These are phyloP conservation scores for Murina feae DNA, from an alignment of 2,113 vertebrate genomes.

Conservation along the genomic window DNA sequence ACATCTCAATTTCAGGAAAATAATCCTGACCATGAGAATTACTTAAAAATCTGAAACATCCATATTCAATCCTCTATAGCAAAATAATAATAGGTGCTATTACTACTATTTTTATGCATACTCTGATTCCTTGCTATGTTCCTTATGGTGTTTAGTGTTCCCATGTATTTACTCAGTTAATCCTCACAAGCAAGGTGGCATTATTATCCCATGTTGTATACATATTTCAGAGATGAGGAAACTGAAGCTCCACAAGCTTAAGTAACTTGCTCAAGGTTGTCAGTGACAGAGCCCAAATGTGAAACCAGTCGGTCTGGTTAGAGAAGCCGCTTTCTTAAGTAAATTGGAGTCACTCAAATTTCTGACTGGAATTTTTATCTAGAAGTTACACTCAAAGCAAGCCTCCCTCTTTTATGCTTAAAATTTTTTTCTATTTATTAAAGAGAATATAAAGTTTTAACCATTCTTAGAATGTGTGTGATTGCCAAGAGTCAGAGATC, in stretches of 20 bases:
- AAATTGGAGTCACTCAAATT: background rate
- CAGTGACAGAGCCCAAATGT: background rate
- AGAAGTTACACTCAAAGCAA: background rate
- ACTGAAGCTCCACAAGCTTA: conserved; percentile 5
- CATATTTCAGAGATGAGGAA: conserved; percentile 18
- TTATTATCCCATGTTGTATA: background rate
- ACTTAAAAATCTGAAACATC: background rate
- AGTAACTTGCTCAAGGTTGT: background rate
- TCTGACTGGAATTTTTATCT: background rate
- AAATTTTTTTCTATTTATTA: background rate
- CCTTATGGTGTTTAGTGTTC: background rate
- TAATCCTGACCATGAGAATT: background rate
- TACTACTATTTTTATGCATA: background rate
- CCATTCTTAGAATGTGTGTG: background rate
- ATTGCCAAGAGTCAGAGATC: background rate
- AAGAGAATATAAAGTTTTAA: background rate
- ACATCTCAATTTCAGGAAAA: background rate
- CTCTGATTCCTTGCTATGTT: background rate
- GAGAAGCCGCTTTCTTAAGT: background rate
- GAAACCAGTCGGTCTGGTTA: conserved; percentile 23
- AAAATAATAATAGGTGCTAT: background rate
- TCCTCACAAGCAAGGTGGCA: background rate
- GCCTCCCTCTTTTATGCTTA: background rate
- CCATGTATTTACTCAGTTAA: background rate
- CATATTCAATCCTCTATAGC: background rate